Evolutionary conservation across 1,140 invertebrate genomes (phyloP), one percentile per base, ranked within the genome.

Genomic region (Solen grandis): DNA sequence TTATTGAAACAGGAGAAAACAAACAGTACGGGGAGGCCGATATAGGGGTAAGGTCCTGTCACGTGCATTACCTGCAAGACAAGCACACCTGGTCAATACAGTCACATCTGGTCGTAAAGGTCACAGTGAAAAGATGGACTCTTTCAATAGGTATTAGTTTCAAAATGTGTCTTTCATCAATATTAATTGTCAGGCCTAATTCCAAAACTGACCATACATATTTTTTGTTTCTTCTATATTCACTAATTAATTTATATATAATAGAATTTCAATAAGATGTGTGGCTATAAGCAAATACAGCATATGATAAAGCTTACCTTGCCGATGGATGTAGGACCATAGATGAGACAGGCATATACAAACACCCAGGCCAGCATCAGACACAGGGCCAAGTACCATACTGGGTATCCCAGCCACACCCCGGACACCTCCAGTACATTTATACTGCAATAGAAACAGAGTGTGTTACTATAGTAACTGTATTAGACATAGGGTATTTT

Each of bases 21-120:
- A 83, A 97, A 95, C 52, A 97, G 91, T n/a, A 96, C 94, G 52
- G 96, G 94, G 81, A 97, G 89, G 36, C 96, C 95, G 22, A 96
- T 94, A 88, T 96, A 97, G 0, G 96, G 96, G 87, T 96, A 96
- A 0, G 96, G 93, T 19, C 96, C 96, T 2, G 87, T 85, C 22
- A 86, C 16, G 52, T 86, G 86, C 33, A 88, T 83, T 4, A 85
- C 57, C 89, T 90, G 65, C 22, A 85, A 81, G 41, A 46, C 41
- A 46, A 46, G 19, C 19, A 46, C 41, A 46, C 41, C n/a, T n/a
- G n/a, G n/a, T n/a, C 46, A 16, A 52, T 0, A 0, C 14, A 52
- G n/a, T 1, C 14, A 52, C 0, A 14, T n/a, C n/a, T 52, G n/a
- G 14, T 52, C n/a, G 46, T 16, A n/a, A 16, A 1, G 0, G n/a